Percentiles rank a stretch among this genome's conserved stretches.
phyloP scores from a whole-genome alignment of 1,140 invertebrate species.

The Drosophila nannoptera region DNA sequence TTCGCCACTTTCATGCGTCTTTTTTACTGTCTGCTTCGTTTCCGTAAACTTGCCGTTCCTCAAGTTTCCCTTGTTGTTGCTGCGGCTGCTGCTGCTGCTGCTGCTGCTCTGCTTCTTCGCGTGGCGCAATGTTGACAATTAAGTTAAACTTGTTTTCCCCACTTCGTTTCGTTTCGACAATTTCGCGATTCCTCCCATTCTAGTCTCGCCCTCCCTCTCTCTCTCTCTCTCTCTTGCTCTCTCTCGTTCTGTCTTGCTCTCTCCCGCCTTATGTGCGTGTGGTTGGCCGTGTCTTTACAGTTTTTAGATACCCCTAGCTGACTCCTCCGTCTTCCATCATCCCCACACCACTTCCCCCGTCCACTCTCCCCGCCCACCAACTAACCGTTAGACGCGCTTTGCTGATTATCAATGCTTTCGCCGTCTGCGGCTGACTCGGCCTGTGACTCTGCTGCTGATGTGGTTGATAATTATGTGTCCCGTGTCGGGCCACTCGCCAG shows the following conservation, averaged over 20 bases:
- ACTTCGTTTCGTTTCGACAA: conserved; percentile 71
- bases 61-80: conserved; percentile 15
- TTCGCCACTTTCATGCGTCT: conserved; percentile 41
- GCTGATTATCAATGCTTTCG: conserved; percentile 69
- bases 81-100: conserved; percentile 15
- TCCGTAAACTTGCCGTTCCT: conserved; percentile 40
- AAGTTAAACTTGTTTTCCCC: conserved; percentile 75
- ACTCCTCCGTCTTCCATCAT: no score
- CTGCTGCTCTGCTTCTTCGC: conserved; percentile 39
- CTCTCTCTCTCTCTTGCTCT: background rate
- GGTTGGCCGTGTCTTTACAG: conserved; percentile 14
- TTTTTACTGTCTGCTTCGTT: conserved; percentile 44
- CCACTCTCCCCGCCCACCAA: background rate
- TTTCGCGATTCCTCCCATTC: conserved; percentile 23
- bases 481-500: conserved; percentile 43
- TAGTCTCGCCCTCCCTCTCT: background rate
- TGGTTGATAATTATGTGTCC: conserved; percentile 75
- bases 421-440: conserved; percentile 60
- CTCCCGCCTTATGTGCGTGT: conserved; percentile 11
- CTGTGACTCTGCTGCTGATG: conserved; percentile 45
- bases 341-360: background rate
- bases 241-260: background rate
- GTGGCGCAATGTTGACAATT: conserved; percentile 72
- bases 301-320: conserved; percentile 6
- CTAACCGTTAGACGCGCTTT: conserved; percentile 28